Conservation (phyloP, 2,888 invertebrate genomes). For the Meiosimyza decipiens region DNA sequence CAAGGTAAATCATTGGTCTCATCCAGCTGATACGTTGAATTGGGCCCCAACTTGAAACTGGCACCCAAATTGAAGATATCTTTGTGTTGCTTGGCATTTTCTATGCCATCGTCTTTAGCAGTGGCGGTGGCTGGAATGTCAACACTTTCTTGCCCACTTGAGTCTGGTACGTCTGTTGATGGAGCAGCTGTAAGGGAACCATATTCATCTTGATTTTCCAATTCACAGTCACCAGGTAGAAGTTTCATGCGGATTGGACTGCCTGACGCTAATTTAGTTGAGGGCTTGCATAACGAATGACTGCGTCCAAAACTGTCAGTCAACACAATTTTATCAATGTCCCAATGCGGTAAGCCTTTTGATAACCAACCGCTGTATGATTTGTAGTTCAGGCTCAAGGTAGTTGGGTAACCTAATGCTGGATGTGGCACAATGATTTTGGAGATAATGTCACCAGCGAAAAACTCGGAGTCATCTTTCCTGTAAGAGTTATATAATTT, state of each 20-base stretch:
- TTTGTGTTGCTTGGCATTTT: constrained; percentile 62
- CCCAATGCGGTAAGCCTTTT: constrained; percentile 82
- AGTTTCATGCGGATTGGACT: constrained; percentile 79
- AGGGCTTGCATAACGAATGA: constrained; percentile 83
- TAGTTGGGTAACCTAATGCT: constrained; percentile 78
- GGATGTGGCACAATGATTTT: constrained; percentile 91
- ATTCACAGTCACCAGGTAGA: constrained; percentile 81
- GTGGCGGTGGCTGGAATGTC: constrained; percentile 50
- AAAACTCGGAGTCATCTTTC: constrained; percentile 81
- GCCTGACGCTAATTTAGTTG: constrained; percentile 79
- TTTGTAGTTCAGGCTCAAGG: constrained; percentile 82
- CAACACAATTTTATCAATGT: constrained; percentile 83
- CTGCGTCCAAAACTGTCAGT: constrained; percentile 88
- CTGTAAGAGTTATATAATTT: constrained; percentile 66
- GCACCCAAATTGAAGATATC: constrained; percentile 66
- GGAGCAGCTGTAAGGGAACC: constrained; percentile 54
- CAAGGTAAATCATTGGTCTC: constrained; percentile 66
- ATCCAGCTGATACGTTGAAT: constrained; percentile 56
- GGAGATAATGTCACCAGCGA: constrained; percentile 78
- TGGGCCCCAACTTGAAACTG: constrained; percentile 60
- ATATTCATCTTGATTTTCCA: constrained; percentile 68
- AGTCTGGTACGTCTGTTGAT: constrained; percentile 51
- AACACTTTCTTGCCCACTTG: constrained; percentile 54
- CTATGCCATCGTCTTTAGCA: constrained; percentile 55
- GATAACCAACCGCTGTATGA: constrained; percentile 93